Evolutionary conservation across 2,888 invertebrate species (phyloP).

Genomic region (Sinodicranocentrus sp.): DNA sequence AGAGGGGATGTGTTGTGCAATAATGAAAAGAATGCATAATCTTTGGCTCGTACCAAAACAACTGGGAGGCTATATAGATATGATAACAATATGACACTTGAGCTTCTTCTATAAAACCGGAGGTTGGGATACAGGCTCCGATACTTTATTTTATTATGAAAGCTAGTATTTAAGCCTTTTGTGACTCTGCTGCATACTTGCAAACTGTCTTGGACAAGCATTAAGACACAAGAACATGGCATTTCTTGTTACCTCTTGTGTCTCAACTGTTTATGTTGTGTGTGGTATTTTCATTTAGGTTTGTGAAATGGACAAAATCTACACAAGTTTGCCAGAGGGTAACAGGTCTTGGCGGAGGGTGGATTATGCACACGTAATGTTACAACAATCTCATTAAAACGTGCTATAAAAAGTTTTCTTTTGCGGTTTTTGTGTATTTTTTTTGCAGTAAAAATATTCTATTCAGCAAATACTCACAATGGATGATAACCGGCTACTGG

Average conservation of each 20-base stretch:
- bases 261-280: constrained; percentile 32
- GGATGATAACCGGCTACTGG: too few relatives aligned
- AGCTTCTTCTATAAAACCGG: background rate
- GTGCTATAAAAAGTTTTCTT: too few relatives aligned
- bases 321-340: background rate
- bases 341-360: too few relatives aligned
- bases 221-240: constrained; percentile 66
- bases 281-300: constrained; percentile 49
- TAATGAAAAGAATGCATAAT: constrained; percentile 69
- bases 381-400: too few relatives aligned
- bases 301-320: background rate
- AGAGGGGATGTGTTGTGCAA: constrained; percentile 11
- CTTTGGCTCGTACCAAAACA: constrained; percentile 71
- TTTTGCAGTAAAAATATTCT: too few relatives aligned
- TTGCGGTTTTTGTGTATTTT: too few relatives aligned
- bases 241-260: constrained; percentile 54
- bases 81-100: constrained; percentile 69
- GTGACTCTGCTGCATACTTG: constrained; percentile 40
- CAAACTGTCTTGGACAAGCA: constrained; percentile 62
- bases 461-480: too few relatives aligned
- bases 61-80: constrained; percentile 61
- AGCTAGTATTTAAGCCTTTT: background rate
- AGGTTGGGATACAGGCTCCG: background rate
- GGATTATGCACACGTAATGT: too few relatives aligned
- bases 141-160: background rate